Evolutionary conservation across 2,888 invertebrate species (phyloP), one percentile per base, ranked within the genome.

Genomic region (Erpobdella octoculata): DNA sequence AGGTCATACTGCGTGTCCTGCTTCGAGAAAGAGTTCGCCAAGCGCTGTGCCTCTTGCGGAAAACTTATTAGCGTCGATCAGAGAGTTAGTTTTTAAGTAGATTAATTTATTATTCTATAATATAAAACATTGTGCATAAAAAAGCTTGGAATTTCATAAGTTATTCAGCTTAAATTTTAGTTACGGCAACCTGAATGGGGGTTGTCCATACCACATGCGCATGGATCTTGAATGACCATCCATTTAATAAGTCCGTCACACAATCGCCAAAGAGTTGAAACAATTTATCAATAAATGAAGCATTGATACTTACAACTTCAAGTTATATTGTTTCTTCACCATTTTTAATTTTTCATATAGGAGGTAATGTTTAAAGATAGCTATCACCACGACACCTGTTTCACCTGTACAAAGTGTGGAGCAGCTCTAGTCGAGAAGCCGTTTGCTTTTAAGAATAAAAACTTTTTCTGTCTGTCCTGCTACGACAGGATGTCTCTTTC

Each of bases 381-480:
- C 53, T 59, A 53, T 41, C 67, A 65, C 48, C 71, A 71, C 38
- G 71, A 67, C 58, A 38, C 25, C 38, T 71, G 71, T 36, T 71
- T 71, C 66, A 37, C 59, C 25, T 71, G 71, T 48, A 25, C 25
- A 37, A 38, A 66, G 25, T 71, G 71, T 35, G 58, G 59, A 37
- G 21, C 48, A 18, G 36, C 35, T 58, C 59, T 71, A 61, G 33
- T 67, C 38, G 67, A 71, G 18, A 53, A 67, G 38, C 35, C 36
- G 37, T 71, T 71, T 41, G 71, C 71, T 58, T 67, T 38, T 58
- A 71, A 41, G 28, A 46, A 48, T 8, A 37, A 71, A 18, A 21
- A 66, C 6, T n/a, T 71, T 38, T 67, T 48, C 37, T 71, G 71
- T 33, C n/a, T 67, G 62, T 31, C 37, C n/a, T 71, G 71, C 66